phyloP scores from a whole-genome alignment of 2,113 vertebrate species.

The Apodemus sylvaticus region DNA sequence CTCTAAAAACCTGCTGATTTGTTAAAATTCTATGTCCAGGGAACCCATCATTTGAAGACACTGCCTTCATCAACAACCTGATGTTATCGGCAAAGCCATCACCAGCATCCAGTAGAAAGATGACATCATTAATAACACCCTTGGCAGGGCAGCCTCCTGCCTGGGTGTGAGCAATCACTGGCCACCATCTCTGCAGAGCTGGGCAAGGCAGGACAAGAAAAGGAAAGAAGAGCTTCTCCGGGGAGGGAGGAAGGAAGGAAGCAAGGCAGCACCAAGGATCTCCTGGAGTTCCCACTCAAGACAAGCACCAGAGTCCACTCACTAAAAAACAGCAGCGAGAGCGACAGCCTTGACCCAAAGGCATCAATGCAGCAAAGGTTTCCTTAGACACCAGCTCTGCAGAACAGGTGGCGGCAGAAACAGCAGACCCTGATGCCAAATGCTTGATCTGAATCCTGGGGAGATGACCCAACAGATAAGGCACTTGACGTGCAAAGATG shows the following conservation, averaged over 20 bases:
- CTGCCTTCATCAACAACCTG: neutral
- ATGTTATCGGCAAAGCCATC: neutral
- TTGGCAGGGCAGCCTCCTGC: neutral
- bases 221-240: neutral
- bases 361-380: neutral
- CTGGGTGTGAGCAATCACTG: neutral
- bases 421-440: neutral
- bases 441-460: neutral
- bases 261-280: neutral
- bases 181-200: neutral
- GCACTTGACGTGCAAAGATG: no score
- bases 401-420: neutral
- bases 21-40: neutral
- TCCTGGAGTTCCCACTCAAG: neutral
- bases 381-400: neutral
- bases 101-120: neutral
- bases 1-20: neutral
- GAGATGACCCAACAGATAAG: neutral
- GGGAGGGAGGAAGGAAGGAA: neutral
- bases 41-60: neutral
- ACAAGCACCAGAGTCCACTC: neutral
- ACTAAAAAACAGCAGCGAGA: no score
- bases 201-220: neutral
- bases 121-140: neutral
- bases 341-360: fast-evolving